Percentiles rank a stretch among this genome's conserved stretches.
These are phyloP conservation scores for Thamnophis elegans DNA, from an alignment of 2,797 vertebrate species.

Conservation along the genomic window DNA sequence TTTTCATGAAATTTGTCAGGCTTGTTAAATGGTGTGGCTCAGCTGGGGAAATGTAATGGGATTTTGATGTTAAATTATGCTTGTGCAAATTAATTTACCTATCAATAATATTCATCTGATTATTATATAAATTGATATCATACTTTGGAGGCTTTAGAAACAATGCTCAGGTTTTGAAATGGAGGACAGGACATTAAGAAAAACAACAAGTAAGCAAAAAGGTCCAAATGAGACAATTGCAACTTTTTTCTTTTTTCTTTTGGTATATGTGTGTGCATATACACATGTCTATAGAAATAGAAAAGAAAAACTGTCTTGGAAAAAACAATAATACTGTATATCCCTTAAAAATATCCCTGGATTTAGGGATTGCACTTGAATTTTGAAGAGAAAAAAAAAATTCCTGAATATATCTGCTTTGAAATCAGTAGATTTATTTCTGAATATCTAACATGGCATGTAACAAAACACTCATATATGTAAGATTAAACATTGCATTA, in stretches of 20 bases:
- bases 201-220: not conserved
- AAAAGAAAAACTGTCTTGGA: not conserved
- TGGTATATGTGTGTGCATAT: not conserved
- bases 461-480: not conserved
- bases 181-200: not conserved
- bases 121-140: not conserved
- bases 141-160: not conserved
- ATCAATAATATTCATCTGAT: not conserved
- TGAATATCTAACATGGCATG: not conserved
- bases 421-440: not conserved
- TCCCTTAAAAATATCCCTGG: not conserved
- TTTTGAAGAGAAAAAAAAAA: not conserved
- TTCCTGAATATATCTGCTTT: not conserved
- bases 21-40: not conserved
- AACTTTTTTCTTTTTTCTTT: not conserved
- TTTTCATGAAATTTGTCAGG: not conserved
- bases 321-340: not conserved
- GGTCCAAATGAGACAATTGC: not conserved
- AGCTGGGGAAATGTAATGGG: not conserved
- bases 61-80: not conserved
- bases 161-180: not conserved
- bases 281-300: not conserved
- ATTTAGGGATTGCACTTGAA: not conserved
- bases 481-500: not conserved
- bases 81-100: not conserved